These are phyloP conservation scores for Rhynchonycteris naso DNA, from an alignment of 2,797 vertebrate genomes.

Conservation along the genomic window DNA sequence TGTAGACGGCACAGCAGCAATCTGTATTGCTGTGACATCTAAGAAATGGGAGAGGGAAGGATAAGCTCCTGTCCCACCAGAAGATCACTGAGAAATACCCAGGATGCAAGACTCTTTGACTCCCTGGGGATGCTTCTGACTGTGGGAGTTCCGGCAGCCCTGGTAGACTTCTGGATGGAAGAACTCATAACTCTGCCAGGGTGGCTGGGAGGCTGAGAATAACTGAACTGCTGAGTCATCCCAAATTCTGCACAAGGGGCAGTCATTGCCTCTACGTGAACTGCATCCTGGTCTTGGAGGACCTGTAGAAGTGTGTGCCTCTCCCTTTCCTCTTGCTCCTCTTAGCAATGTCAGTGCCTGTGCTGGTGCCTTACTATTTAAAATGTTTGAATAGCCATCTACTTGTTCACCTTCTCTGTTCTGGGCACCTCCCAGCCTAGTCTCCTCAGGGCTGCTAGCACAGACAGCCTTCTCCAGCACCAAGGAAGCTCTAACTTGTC, in stretches of 20 bases:
- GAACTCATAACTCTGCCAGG: too few relatives aligned
- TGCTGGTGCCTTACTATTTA: background rate
- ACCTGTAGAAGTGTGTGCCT: too few relatives aligned
- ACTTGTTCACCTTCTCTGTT: background rate
- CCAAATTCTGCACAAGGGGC: background rate
- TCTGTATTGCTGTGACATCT: background rate
- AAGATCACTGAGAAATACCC: fast-evolving
- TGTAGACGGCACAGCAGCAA: background rate
- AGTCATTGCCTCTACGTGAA: background rate
- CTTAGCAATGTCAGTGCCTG: background rate
- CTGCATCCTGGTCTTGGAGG: too few relatives aligned
- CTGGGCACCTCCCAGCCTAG: background rate
- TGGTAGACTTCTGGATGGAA: background rate
- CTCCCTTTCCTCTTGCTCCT: background rate
- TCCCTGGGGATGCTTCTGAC: background rate
- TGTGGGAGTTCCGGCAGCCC: background rate
- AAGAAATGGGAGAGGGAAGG: background rate
- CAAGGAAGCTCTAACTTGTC: background rate
- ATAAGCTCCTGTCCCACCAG: background rate
- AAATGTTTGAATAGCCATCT: background rate
- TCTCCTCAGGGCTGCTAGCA: background rate
- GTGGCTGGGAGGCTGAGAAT: background rate
- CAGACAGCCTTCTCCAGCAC: background rate
- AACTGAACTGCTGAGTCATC: background rate
- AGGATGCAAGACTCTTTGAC: background rate